Evolutionary conservation across 2,797 vertebrate genomes (phyloP), one percentile per base, ranked within the genome.

Genomic region (Sarcophilus harrisii): DNA sequence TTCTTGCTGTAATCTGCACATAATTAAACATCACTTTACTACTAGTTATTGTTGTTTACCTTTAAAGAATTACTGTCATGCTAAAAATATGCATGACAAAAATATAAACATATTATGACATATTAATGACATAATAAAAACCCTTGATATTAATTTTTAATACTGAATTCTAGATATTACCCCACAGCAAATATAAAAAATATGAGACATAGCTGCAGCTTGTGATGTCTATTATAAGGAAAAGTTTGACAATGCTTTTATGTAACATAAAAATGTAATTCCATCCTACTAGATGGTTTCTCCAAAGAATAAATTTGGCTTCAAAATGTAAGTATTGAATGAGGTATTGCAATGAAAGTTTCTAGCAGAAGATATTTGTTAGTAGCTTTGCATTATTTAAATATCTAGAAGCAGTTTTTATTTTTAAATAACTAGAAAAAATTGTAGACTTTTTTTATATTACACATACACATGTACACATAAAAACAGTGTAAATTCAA

Each of bases 1-100:
- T 99, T 97, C 99, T 99, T 3, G 99, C 99, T 0, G 99, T 99
- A 98, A 99, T 99, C 99, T 99, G 97, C 92, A 91, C 94, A 97
- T 0, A 81, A 98, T 18, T 49, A 98, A 95, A 98, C 89, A 98
- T 32, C 55, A 81, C 12, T 18, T 90, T 28, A 6, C 93, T 28
- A 45, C 98, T 45, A 98, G 94, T 94, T 27, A 30, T 52, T 73
- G 93, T 93, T 27, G 28, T 52, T 89, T 73, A 87, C 12, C 49
- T 73, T 91, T 28, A 27, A 90, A 81, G 2, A 87, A 87, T 27
- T 87, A 27, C 27, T 81, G 21, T 81, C 45, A 49, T 87, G 73
- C 38, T 87, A 57, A 93, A 91, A 92, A 55, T 93, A 29, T n/a
- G 27, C 54, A 87, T 92, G 32, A 58, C 0, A 27, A 16, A 93